phyloP scores from a whole-genome alignment of 2,113 vertebrate species.

The Struthio camelus region DNA sequence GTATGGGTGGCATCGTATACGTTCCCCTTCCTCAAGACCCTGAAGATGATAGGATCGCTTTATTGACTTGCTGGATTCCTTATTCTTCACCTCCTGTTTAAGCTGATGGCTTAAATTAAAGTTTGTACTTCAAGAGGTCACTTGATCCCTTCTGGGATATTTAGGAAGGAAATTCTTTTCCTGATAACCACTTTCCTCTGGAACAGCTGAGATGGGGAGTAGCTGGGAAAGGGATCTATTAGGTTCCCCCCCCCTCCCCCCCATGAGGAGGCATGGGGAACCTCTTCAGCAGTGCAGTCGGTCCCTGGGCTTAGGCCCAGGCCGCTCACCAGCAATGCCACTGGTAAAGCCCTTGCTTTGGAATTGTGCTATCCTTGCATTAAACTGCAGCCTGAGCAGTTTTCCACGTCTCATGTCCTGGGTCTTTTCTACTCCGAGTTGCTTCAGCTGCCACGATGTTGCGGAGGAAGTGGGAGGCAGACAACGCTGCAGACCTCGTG shows the following conservation, averaged over 20 bases:
- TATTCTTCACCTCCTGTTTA: neutral
- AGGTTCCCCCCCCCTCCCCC: too few relatives aligned
- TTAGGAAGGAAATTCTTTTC: neutral
- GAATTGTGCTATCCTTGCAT: neutral
- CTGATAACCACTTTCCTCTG: neutral
- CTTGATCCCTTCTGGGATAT: neutral
- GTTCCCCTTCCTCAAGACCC: neutral
- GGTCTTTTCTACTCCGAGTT: neutral
- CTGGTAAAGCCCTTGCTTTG: neutral
- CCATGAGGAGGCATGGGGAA: too few relatives aligned
- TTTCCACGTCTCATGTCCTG: neutral
- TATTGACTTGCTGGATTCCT: neutral
- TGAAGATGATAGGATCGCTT: neutral
- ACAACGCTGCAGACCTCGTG: too few relatives aligned
- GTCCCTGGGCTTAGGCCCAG: too few relatives aligned
- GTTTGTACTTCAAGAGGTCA: neutral
- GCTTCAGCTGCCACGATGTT: neutral
- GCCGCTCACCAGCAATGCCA: neutral
- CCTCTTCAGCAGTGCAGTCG: too few relatives aligned
- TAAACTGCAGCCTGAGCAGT: rapidly evolving
- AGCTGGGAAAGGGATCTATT: neutral
- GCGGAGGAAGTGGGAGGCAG: rapidly evolving
- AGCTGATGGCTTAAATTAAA: neutral
- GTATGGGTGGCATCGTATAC: neutral
- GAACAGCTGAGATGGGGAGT: neutral